phyloP scores from a whole-genome alignment of 2,888 invertebrate genomes.

The Caenorhabditis sp. region DNA sequence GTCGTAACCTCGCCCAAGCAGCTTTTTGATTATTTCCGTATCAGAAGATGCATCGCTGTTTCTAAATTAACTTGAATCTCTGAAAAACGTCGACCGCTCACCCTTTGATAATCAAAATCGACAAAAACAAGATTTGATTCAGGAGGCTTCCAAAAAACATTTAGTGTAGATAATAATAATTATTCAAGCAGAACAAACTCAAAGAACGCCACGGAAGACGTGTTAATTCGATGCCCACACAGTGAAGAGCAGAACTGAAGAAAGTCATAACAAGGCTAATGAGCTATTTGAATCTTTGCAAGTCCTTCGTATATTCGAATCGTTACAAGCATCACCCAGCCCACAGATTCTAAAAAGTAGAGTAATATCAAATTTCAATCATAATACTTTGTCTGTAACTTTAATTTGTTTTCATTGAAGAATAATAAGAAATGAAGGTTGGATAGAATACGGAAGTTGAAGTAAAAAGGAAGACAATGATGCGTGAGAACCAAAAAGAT shows the following conservation, averaged over 20 bases:
- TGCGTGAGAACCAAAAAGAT: conserved; percentile 52
- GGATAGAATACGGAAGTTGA: conserved; percentile 13
- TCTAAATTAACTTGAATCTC: conserved; percentile 52
- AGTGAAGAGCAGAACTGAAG: conserved; percentile 39
- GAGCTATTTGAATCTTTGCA: conserved; percentile 51
- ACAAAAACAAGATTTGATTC: background rate
- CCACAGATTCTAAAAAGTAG: conserved; percentile 22
- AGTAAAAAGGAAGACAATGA: conserved; percentile 33
- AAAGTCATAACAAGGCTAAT: conserved; percentile 66
- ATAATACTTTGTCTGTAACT: background rate
- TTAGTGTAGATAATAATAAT: background rate
- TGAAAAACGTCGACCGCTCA: too few species aligned
- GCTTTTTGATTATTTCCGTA: conserved; percentile 80
- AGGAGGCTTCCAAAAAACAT: too few species aligned
- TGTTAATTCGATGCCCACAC: conserved; percentile 59
- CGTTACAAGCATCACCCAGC: too few species aligned
- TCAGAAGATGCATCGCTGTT: conserved; percentile 74
- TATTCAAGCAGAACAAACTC: background rate
- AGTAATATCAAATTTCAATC: background rate
- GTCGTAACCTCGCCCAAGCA: conserved; percentile 80
- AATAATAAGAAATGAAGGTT: background rate
- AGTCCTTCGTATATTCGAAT: background rate
- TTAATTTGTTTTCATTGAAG: too few species aligned
- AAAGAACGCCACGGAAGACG: background rate
- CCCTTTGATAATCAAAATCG: background rate